Percentiles rank a stretch among this genome's conserved stretches.
phyloP scores from a whole-genome alignment of 2,113 vertebrate genomes.

The Chlorodrepanis virens region DNA sequence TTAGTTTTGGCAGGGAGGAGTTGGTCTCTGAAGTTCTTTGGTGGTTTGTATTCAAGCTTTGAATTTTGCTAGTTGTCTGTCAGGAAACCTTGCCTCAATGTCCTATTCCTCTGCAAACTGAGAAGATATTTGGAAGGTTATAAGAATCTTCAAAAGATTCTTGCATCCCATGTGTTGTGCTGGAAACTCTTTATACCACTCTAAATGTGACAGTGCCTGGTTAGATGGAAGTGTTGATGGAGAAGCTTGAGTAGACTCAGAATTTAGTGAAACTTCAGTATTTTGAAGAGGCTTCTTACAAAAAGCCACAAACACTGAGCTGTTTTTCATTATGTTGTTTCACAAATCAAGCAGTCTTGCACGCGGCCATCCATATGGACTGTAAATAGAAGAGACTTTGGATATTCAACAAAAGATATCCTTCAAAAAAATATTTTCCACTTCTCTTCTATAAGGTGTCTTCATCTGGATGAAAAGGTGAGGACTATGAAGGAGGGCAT shows the following conservation, averaged over 20 bases:
- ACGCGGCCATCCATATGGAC: neutral
- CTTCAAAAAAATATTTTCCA: neutral
- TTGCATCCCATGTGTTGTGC: neutral
- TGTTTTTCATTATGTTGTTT: neutral
- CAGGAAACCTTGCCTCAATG: neutral
- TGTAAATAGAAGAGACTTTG: neutral
- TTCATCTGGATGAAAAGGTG: neutral
- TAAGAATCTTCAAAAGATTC: neutral
- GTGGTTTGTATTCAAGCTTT: neutral
- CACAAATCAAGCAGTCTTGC: neutral
- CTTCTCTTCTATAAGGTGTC: neutral
- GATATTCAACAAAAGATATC: neutral
- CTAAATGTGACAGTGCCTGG: neutral
- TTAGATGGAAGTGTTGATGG: neutral
- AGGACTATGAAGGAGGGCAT: neutral
- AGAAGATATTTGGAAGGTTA: neutral
- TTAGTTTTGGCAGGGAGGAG: neutral
- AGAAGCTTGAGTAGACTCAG: neutral
- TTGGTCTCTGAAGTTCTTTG: neutral
- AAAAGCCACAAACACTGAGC: neutral
- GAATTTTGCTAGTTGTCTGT: neutral
- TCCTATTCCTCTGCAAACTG: neutral
- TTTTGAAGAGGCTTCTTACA: neutral
- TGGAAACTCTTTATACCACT: neutral
- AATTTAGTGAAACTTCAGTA: neutral